Evolutionary conservation across 2,888 invertebrate species (phyloP).

Genomic region (Eupithecia inturbata): DNA sequence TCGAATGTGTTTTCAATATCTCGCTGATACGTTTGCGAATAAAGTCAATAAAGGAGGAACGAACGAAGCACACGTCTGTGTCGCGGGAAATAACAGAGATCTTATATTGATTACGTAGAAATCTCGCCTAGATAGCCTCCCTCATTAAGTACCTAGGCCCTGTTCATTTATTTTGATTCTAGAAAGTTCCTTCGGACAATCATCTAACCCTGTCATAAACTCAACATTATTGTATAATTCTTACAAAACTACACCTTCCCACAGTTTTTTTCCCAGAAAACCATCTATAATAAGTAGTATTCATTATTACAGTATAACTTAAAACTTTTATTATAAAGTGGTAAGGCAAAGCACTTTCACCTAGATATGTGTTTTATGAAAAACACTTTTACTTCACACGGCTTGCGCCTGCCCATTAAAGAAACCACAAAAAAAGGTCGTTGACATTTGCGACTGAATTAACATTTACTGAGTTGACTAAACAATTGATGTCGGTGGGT

Average conservation of each 20-base stretch:
- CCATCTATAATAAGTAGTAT: constrained; percentile 23
- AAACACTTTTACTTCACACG: constrained; percentile 45
- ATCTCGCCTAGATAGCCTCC: too few species aligned
- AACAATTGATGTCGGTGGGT: not conserved
- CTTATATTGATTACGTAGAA: too few species aligned
- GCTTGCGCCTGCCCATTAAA: constrained; percentile 31
- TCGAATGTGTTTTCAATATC: not conserved
- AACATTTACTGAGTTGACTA: not conserved
- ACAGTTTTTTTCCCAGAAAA: constrained; percentile 29
- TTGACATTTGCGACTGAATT: constrained; percentile 23
- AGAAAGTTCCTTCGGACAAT: not conserved
- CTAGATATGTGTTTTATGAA: constrained; percentile 32
- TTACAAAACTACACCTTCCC: constrained; percentile 15
- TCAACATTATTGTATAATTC: constrained; percentile 4
- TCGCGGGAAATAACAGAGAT: not conserved
- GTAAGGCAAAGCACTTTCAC: constrained; percentile 45
- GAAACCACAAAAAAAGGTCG: constrained; percentile 26
- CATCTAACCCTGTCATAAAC: not conserved
- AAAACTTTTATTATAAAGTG: constrained; percentile 49
- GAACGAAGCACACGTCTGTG: not conserved
- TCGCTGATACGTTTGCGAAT: too few species aligned
- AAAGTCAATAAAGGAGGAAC: not conserved
- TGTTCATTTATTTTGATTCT: not conserved
- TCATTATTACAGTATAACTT: constrained; percentile 54
- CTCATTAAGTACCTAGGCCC: too few species aligned